These are phyloP conservation scores for Odocoileus virginianus DNA, from an alignment of 2,113 vertebrate species.

Conservation along the genomic window DNA sequence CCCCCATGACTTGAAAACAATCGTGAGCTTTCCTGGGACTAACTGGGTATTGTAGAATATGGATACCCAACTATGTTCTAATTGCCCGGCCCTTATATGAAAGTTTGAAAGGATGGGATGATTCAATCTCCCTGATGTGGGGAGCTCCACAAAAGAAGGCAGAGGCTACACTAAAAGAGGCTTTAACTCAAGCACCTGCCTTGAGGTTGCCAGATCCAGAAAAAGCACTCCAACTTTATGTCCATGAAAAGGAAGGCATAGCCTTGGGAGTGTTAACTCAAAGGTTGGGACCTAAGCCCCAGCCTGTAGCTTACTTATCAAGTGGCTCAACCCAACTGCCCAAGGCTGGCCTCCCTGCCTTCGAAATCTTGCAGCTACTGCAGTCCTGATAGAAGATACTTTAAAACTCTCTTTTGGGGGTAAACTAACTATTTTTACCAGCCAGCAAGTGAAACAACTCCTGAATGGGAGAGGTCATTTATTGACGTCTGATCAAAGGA, in stretches of 20 bases:
- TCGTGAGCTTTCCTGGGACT: not conserved
- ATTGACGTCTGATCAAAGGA: not conserved
- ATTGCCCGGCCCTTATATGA: not conserved
- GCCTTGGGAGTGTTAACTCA: not conserved
- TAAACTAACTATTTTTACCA: not conserved
- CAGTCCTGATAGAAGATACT: not conserved
- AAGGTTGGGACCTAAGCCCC: not conserved
- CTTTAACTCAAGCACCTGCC: not conserved
- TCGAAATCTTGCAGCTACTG: not conserved
- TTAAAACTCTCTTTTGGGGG: not conserved
- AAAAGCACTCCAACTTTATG: not conserved
- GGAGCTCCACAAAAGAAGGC: not conserved
- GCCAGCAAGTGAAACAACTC: not conserved
- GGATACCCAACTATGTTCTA: not conserved
- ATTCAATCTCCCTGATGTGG: not conserved
- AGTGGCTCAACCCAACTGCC: not conserved
- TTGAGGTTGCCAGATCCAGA: not conserved
- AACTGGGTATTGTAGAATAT: not conserved
- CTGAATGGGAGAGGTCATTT: not conserved
- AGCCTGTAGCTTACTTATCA: not conserved
- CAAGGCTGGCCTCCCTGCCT: not conserved
- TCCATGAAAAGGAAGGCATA: not conserved
- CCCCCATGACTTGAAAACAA: not conserved
- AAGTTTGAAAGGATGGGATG: not conserved
- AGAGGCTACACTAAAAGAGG: not conserved